Evolutionary conservation across 2,113 vertebrate genomes (phyloP).

Genomic region (Phrynosoma blainvillii): DNA sequence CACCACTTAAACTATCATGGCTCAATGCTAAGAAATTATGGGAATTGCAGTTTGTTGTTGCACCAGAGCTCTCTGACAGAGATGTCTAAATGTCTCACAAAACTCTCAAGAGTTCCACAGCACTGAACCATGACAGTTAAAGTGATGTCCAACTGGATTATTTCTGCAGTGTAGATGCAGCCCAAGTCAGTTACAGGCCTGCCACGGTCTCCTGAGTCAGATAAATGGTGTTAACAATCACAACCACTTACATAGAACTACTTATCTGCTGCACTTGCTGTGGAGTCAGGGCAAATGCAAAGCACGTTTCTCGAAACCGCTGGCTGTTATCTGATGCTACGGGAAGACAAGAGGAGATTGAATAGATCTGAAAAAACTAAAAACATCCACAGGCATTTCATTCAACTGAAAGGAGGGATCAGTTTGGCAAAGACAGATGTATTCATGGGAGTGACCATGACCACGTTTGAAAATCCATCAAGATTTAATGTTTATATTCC

Average conservation of each 20-base stretch:
- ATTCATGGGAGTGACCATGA: background rate
- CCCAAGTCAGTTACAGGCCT: too few species aligned
- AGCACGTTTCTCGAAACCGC: slow-evolving; percentile 98
- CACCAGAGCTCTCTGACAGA: too few species aligned
- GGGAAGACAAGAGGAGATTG: slow-evolving; percentile 62
- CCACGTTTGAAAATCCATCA: background rate
- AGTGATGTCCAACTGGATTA: too few species aligned
- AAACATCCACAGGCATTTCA: background rate
- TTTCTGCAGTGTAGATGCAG: too few species aligned
- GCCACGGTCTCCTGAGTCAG: too few species aligned
- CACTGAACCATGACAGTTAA: too few species aligned
- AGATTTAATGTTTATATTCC: background rate
- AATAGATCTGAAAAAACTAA: background rate
- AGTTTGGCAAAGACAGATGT: background rate
- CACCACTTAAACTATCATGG: too few species aligned
- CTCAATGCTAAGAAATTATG: too few species aligned
- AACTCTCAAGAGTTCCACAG: too few species aligned
- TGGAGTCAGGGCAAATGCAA: slow-evolving; percentile 96
- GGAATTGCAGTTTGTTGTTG: too few species aligned
- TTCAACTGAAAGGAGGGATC: background rate
- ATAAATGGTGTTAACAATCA: background rate
- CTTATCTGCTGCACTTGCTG: slow-evolving; percentile 99
- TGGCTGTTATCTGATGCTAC: slow-evolving; percentile 97
- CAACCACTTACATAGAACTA: slow-evolving; percentile 93
- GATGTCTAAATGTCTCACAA: too few species aligned